These are phyloP conservation scores for Motacilla tschutschensis DNA, from an alignment of 2,113 vertebrate species.

Conservation along the genomic window DNA sequence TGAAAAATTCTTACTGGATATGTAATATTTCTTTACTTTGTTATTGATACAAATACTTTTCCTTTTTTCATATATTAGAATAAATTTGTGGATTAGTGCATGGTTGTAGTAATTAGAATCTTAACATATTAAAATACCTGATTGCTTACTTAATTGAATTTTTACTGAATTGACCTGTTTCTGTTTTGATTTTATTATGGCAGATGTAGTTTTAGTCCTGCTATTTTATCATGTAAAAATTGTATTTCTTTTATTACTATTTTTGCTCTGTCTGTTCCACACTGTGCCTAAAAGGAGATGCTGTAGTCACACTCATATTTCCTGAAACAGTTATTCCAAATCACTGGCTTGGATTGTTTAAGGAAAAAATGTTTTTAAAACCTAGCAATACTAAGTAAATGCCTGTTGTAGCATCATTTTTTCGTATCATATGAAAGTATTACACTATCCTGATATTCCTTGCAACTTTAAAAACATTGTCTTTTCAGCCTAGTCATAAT, in stretches of 20 bases:
- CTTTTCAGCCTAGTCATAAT: background rate
- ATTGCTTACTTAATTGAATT: constrained; percentile 37
- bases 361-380: constrained; percentile 15
- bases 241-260: constrained; percentile 16
- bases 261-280: background rate
- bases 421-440: background rate
- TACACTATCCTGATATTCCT: background rate
- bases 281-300: constrained; percentile 1
- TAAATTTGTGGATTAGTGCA: constrained; percentile 37
- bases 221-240: background rate
- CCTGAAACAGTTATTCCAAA: constrained; percentile 15
- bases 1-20: constrained; percentile 20
- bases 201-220: constrained; percentile 12
- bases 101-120: constrained; percentile 23
- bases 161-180: constrained; percentile 48
- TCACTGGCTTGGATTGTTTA: background rate
- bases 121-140: constrained; percentile 46
- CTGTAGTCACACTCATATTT: constrained; percentile 26
- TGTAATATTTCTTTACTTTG: constrained; percentile 51
- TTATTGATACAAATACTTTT: constrained; percentile 14
- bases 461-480: background rate
- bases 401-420: background rate
- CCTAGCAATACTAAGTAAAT: constrained; percentile 31
- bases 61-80: constrained; percentile 23
- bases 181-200: constrained; percentile 47